Percentiles rank a stretch among this genome's conserved stretches.
Conservation (phyloP, 2,113 vertebrate genomes). For the Piaya cayana region DNA sequence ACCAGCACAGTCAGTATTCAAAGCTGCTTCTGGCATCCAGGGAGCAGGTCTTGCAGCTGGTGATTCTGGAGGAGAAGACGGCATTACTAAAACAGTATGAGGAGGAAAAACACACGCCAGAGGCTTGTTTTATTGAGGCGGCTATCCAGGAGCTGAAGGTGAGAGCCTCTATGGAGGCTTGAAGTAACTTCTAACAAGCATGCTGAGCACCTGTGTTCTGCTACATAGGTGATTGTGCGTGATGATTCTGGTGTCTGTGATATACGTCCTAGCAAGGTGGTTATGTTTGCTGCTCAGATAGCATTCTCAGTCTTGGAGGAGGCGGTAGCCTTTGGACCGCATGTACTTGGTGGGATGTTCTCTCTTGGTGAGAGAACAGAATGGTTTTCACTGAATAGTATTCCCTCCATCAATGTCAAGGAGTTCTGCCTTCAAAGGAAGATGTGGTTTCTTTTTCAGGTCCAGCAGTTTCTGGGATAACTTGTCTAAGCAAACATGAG, state of each 20-base stretch:
- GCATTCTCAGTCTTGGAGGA: neutral
- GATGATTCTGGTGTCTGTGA: neutral
- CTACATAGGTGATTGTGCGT: neutral
- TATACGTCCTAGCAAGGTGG: neutral
- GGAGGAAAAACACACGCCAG: constrained; percentile 84
- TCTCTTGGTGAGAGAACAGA: neutral
- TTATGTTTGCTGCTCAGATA: neutral
- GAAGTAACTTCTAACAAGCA: neutral
- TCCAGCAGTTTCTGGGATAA: neutral
- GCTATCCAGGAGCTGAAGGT: constrained; percentile 94
- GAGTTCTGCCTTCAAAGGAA: neutral
- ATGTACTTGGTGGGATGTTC: neutral
- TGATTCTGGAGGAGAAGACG: constrained; percentile 86
- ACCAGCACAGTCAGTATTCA: constrained; percentile 87
- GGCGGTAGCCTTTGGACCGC: neutral
- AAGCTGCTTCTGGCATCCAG: constrained; percentile 93
- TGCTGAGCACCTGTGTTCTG: neutral
- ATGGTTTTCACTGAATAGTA: neutral
- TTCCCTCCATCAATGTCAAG: neutral
- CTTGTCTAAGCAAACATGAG: neutral
- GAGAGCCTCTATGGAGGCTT: neutral
- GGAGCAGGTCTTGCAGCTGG: constrained; percentile 83
- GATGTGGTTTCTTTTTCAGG: neutral
- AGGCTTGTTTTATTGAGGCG: constrained; percentile 93
- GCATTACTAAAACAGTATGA: constrained; percentile 86